Conservation (phyloP, 2,113 vertebrate genomes). For the Erpornis zantholeuca region DNA sequence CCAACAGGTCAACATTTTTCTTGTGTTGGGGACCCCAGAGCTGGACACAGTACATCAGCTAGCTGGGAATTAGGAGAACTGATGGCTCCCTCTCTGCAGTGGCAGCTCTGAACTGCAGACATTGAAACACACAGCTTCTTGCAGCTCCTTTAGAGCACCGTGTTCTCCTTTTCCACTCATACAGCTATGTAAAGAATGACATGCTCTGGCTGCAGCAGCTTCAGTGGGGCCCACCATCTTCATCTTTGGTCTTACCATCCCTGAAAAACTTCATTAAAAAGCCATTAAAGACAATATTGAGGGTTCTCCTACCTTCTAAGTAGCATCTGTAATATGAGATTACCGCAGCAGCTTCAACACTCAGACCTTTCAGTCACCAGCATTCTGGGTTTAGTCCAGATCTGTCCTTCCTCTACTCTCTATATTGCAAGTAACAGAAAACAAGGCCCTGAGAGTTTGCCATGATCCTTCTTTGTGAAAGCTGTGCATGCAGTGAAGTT, state of each 20-base stretch:
- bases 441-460: neutral
- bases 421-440: neutral
- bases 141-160: neutral
- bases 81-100: neutral
- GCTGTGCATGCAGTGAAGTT: conserved; percentile 66
- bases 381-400: neutral
- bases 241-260: neutral
- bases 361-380: neutral
- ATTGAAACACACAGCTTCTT: neutral
- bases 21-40: neutral
- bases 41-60: neutral
- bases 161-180: neutral
- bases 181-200: neutral
- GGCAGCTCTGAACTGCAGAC: neutral
- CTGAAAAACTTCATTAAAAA: neutral
- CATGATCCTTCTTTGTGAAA: conserved; percentile 69
- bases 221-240: neutral
- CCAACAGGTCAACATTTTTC: neutral
- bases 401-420: neutral
- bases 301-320: neutral
- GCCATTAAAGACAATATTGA: neutral
- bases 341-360: neutral
- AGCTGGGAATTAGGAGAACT: neutral
- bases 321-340: neutral
- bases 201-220: neutral